A percentile compares a stretch with the other conserved stretches of the same genome.
phyloP scores from a whole-genome alignment of 2,797 vertebrate species.

The Phoebastria nigripes region DNA sequence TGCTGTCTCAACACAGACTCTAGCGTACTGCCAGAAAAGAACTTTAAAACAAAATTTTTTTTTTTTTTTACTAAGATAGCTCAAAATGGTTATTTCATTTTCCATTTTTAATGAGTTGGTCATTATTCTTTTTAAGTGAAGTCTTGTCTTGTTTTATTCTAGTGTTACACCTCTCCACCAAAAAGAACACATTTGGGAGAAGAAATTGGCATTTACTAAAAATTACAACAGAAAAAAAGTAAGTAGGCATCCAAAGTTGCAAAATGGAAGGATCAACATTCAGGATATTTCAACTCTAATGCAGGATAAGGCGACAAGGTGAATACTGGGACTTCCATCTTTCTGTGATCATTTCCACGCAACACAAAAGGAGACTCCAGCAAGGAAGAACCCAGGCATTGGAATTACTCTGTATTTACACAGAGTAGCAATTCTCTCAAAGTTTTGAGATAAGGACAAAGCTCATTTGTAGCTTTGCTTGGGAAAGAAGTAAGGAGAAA shows the following conservation, averaged over 20 bases:
- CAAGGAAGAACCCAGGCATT: not conserved
- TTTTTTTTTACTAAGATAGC: no score
- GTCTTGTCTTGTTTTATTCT: not conserved
- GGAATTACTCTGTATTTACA: not conserved
- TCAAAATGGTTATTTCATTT: not conserved
- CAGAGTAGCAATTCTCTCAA: not conserved
- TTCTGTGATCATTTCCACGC: not conserved
- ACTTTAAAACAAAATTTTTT: not conserved
- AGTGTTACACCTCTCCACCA: not conserved
- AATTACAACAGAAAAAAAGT: not conserved
- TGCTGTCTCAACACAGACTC: not conserved
- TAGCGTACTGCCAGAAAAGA: not conserved
- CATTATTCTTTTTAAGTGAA: not conserved
- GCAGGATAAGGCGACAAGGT: not conserved
- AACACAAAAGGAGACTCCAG: not conserved
- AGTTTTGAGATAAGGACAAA: not conserved
- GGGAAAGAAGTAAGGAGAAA: not conserved
- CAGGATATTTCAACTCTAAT: not conserved
- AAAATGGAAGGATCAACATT: not conserved
- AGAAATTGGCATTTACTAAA: not conserved
- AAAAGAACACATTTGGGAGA: not conserved
- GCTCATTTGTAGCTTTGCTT: not conserved
- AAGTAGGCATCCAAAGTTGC: not conserved
- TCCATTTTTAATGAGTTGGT: not conserved
- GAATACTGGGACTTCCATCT: not conserved